Evolutionary conservation across 1,140 invertebrate genomes (phyloP).

Genomic region (Aleiodes sp.): DNA sequence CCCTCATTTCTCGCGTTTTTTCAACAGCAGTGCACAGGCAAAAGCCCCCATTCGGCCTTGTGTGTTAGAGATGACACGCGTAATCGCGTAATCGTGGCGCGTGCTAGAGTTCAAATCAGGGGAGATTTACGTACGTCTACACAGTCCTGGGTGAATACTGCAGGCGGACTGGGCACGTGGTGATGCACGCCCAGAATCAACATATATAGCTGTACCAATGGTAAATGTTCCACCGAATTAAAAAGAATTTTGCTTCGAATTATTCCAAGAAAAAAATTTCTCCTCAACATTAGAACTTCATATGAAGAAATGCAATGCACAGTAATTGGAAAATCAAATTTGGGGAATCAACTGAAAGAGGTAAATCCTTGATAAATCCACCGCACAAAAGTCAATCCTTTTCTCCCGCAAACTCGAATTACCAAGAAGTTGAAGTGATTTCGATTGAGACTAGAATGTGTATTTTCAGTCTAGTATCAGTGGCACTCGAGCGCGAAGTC

Average conservation of each 20-base stretch:
- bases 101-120: constrained; percentile 64
- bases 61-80: constrained; percentile 60
- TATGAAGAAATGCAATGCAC: no score
- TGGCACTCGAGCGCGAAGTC: background rate
- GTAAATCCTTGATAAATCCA: constrained; percentile 4
- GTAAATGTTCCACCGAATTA: background rate
- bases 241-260: no score
- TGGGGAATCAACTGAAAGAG: background rate
- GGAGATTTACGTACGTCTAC: constrained; percentile 60
- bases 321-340: no score
- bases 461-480: background rate
- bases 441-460: constrained; percentile 11
- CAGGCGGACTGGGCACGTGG: constrained; percentile 40
- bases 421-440: constrained; percentile 31
- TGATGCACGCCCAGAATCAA: constrained; percentile 59
- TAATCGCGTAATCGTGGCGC: constrained; percentile 67
- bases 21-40: constrained; percentile 5
- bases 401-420: constrained; percentile 7
- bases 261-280: no score
- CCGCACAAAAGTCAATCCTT: background rate
- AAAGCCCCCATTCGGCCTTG: constrained; percentile 23
- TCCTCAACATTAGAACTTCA: no score
- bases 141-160: constrained; percentile 18
- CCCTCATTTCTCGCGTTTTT: constrained; percentile 11
- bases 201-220: constrained; percentile 46